These are phyloP conservation scores for Eucera pruinosa DNA, from an alignment of 2,888 invertebrate genomes.

Conservation along the genomic window DNA sequence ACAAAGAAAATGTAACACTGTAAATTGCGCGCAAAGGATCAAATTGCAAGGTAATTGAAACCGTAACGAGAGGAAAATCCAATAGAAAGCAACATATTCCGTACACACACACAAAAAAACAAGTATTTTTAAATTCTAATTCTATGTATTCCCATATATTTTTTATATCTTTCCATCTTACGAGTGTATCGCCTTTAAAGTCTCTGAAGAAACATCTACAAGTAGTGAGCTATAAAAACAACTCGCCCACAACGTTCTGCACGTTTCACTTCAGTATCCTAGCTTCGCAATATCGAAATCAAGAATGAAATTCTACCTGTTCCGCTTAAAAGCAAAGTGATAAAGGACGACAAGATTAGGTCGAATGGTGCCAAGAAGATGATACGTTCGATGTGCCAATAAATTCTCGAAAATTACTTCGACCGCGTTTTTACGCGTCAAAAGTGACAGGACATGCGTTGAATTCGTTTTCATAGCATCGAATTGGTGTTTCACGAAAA, in stretches of 20 bases:
- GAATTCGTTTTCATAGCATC: not conserved
- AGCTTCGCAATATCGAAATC: not conserved
- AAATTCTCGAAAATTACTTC: slow-evolving; percentile 16
- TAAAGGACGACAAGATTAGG: not conserved
- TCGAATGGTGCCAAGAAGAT: not conserved
- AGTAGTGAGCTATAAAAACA: not conserved
- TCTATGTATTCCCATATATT: no score
- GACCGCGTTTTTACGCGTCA: not conserved
- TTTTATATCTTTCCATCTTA: not conserved
- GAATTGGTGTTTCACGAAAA: not conserved
- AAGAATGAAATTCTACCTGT: not conserved
- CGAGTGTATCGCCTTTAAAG: not conserved
- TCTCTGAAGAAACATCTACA: not conserved
- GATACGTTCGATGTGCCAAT: not conserved
- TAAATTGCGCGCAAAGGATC: no score
- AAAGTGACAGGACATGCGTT: not conserved
- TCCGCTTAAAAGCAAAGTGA: not conserved
- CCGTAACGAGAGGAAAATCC: no score
- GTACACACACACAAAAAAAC: no score
- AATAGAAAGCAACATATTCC: no score
- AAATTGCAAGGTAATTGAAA: no score
- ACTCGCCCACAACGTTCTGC: not conserved
- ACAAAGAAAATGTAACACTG: no score
- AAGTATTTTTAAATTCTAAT: no score
- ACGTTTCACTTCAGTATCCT: not conserved